phyloP scores from a whole-genome alignment of 2,888 invertebrate genomes.

The Agapostemon virescens region DNA sequence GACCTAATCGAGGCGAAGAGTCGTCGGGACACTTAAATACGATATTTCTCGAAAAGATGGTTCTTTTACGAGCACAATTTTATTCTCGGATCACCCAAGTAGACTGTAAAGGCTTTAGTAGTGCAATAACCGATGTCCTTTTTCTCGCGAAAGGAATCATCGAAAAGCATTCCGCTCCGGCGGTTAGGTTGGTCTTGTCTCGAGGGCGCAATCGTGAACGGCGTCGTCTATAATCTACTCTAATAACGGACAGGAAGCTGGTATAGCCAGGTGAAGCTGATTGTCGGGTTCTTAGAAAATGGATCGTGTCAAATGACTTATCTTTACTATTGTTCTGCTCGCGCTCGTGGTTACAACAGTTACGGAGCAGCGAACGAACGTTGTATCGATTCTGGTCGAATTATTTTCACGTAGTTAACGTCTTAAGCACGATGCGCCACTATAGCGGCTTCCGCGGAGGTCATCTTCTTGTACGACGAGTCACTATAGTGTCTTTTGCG shows the following conservation, averaged over 20 bases:
- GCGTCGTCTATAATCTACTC: constrained; percentile 67
- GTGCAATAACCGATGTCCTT: constrained; percentile 26
- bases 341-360: constrained; percentile 23
- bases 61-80: background rate
- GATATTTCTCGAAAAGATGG: background rate
- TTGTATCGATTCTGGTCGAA: background rate
- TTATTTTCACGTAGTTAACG: background rate
- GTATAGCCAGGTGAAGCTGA: constrained; percentile 57
- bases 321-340: constrained; percentile 24
- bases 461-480: no score
- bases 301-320: constrained; percentile 34
- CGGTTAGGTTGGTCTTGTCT: constrained; percentile 49
- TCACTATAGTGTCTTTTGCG: no score
- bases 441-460: no score
- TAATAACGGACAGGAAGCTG: constrained; percentile 66
- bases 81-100: constrained; percentile 10
- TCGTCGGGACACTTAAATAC: background rate
- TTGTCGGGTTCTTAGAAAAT: constrained; percentile 66
- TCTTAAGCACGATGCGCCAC: no score
- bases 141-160: constrained; percentile 38
- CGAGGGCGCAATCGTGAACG: constrained; percentile 56
- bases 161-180: constrained; percentile 44
- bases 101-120: constrained; percentile 28
- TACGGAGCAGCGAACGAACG: background rate
- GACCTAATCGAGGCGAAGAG: background rate